Percentiles rank a stretch among this genome's conserved stretches.
These are phyloP conservation scores for Lithophane semibrunnea DNA, from an alignment of 2,888 invertebrate species.

Conservation along the genomic window DNA sequence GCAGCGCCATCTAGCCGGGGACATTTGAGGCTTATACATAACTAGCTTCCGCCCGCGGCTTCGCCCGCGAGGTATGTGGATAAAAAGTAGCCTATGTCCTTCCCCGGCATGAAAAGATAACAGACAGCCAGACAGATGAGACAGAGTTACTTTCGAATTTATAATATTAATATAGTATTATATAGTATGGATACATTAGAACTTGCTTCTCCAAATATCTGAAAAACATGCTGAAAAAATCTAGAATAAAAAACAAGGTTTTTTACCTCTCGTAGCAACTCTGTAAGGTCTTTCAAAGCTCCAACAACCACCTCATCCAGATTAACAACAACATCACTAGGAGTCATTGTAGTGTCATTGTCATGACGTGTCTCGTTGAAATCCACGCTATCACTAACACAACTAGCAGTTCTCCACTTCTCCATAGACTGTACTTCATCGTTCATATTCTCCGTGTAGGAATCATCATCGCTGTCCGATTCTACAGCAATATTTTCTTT, in stretches of 20 bases:
- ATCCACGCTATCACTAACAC: slow-evolving; percentile 76
- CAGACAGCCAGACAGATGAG: too few relatives aligned
- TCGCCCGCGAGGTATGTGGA: too few relatives aligned
- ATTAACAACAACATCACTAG: slow-evolving; percentile 69
- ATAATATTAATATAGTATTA: too few relatives aligned
- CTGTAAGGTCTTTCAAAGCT: slow-evolving; percentile 88
- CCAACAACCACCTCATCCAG: slow-evolving; percentile 83
- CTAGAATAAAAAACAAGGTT: not conserved
- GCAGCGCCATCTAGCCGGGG: too few relatives aligned
- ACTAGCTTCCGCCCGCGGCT: too few relatives aligned
- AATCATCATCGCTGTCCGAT: slow-evolving; percentile 84
- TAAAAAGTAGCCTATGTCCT: too few relatives aligned
- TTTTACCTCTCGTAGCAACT: slow-evolving; percentile 88
- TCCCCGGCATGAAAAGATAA: too few relatives aligned
- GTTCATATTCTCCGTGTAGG: slow-evolving; percentile 81
- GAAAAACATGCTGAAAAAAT: not conserved
- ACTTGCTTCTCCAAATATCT: not conserved
- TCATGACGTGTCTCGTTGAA: slow-evolving; percentile 78
- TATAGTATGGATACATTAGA: too few relatives aligned
- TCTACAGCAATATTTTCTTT: slow-evolving; percentile 88
- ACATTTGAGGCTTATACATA: too few relatives aligned
- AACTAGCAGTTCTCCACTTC: slow-evolving; percentile 81
- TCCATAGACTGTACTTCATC: slow-evolving; percentile 67
- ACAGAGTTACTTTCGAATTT: too few relatives aligned
- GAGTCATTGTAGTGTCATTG: slow-evolving; percentile 74